phyloP scores from a whole-genome alignment of 2,797 vertebrate species.

The Dermochelys coriacea region DNA sequence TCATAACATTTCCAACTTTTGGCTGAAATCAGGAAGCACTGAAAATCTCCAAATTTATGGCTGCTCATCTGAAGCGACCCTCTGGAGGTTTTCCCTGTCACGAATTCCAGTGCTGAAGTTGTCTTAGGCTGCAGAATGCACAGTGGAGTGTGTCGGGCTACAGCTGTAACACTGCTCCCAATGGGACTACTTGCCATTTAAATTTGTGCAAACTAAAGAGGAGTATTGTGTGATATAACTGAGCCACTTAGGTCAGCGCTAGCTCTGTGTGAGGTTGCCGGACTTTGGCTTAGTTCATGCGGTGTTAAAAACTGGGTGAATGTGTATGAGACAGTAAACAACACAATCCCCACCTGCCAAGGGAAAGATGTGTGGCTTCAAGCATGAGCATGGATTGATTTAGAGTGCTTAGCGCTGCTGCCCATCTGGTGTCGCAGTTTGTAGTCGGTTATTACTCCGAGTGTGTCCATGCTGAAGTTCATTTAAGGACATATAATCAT shows the following conservation, averaged over 20 bases:
- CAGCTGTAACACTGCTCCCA: not conserved
- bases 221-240: not conserved
- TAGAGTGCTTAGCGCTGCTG: conserved; percentile 39
- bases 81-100: accelerated
- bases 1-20: not conserved
- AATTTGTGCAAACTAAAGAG: accelerated
- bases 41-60: accelerated
- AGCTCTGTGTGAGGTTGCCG: not conserved
- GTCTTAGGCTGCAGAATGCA: not conserved
- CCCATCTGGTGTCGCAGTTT: conserved; percentile 57
- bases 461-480: conserved; percentile 13
- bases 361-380: not conserved
- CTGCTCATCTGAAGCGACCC: not conserved
- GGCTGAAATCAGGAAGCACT: not conserved
- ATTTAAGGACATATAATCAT: not conserved
- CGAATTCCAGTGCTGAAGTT: not conserved
- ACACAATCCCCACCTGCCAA: not conserved
- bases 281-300: not conserved
- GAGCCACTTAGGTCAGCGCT: accelerated
- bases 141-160: accelerated
- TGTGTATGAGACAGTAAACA: not conserved
- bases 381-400: conserved; percentile 62
- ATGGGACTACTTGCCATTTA: not conserved
- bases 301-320: not conserved
- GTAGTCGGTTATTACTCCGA: not conserved